Percentiles rank a stretch among this genome's conserved stretches.
These are phyloP conservation scores for Chrysaora quinquecirrha DNA, from an alignment of 30 jellyfish, hydroid and myxozoan genomes.

Conservation along the genomic window DNA sequence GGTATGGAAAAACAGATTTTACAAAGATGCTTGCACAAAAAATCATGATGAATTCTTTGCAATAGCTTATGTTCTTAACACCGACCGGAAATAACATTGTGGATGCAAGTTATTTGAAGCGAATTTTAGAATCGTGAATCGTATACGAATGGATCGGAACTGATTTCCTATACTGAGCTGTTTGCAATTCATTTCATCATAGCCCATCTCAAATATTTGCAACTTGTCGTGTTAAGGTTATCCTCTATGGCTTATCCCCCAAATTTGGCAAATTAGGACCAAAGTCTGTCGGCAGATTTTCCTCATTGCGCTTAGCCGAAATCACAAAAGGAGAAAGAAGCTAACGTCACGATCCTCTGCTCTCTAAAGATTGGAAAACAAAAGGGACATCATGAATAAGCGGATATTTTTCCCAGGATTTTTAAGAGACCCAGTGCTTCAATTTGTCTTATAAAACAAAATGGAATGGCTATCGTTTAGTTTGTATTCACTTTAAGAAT, in stretches of 20 bases:
- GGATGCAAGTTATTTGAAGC: slow-evolving; percentile 39
- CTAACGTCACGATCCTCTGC: not conserved
- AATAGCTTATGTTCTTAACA: slow-evolving; percentile 43
- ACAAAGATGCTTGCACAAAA: slow-evolving; percentile 63
- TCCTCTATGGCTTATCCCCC: slow-evolving; percentile 53
- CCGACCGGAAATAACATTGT: slow-evolving; percentile 80
- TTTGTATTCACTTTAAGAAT: too few species aligned
- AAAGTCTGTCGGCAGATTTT: slow-evolving; percentile 48
- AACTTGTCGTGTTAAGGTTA: slow-evolving; percentile 50
- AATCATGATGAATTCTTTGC: slow-evolving; percentile 45
- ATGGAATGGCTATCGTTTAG: too few species aligned
- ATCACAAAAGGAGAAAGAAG: not conserved
- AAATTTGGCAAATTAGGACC: slow-evolving; percentile 37
- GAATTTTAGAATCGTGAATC: slow-evolving; percentile 32
- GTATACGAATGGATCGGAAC: slow-evolving; percentile 70
- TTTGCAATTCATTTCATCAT: slow-evolving; percentile 50
- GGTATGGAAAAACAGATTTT: slow-evolving; percentile 65
- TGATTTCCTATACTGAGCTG: slow-evolving; percentile 29
- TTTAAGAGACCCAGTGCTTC: slow-evolving; percentile 1
- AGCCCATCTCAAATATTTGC: slow-evolving; percentile 54
- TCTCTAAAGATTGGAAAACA: not conserved
- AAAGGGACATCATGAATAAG: not conserved
- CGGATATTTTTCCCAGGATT: slow-evolving; percentile 11
- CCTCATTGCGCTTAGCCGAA: not conserved
- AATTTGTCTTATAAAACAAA: too few species aligned